These are phyloP conservation scores for Hirudo medicinalis DNA, from an alignment of 1,140 invertebrate species.

Conservation along the genomic window DNA sequence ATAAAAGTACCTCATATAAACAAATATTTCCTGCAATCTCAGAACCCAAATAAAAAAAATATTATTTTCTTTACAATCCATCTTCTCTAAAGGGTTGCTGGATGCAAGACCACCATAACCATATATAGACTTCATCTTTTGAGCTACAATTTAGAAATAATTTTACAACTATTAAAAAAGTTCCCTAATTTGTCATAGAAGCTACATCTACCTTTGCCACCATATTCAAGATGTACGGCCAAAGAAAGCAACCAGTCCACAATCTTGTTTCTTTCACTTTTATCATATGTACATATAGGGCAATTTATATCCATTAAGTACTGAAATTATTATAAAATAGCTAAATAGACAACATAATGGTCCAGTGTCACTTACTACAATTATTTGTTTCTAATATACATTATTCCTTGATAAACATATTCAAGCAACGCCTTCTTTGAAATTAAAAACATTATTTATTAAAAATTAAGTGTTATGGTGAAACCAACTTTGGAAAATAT, in stretches of 20 bases:
- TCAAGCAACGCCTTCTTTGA: too few species aligned
- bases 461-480: too few species aligned
- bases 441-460: too few species aligned
- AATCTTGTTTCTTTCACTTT: background rate
- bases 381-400: background rate
- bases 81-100: conserved; percentile 7
- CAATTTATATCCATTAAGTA: background rate
- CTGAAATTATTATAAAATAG: background rate
- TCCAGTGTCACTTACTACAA: background rate
- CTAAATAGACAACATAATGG: background rate
- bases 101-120: background rate
- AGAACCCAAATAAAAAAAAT: too few species aligned
- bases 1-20: background rate
- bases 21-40: background rate
- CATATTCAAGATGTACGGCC: background rate
- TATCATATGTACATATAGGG: background rate
- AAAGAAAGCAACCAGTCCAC: conserved; percentile 4
- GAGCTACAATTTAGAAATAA: background rate
- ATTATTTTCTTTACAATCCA: background rate
- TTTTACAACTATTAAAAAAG: background rate
- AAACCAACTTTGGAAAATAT: background rate
- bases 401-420: too few species aligned
- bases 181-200: background rate
- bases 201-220: background rate
- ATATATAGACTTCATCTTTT: conserved; percentile 10